Evolutionary conservation across 2,888 invertebrate genomes (phyloP).

Genomic region (Megaustenia siamemsis): DNA sequence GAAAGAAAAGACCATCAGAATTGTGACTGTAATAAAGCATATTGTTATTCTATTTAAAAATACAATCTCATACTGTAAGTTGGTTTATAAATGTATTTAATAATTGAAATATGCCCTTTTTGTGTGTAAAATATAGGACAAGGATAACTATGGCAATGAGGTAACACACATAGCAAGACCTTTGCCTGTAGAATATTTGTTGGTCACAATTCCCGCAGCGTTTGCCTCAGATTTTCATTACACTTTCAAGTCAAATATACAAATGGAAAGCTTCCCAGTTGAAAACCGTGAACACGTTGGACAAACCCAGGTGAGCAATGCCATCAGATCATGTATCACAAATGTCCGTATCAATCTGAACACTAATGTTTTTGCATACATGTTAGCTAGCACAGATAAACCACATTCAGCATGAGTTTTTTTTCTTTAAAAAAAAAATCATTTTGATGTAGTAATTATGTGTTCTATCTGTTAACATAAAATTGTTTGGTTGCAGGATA

Average conservation of each 20-base stretch:
- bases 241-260: constrained; percentile 85
- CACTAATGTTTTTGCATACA: too few species aligned
- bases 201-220: constrained; percentile 97
- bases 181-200: constrained; percentile 96
- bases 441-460: too few species aligned
- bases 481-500: too few species aligned
- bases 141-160: constrained; percentile 98
- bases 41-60: too few species aligned
- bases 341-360: too few species aligned
- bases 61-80: too few species aligned
- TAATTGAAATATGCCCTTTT: background rate
- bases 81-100: too few species aligned
- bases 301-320: constrained; percentile 78
- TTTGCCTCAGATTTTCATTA: constrained; percentile 89
- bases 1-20: background rate
- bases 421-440: too few species aligned
- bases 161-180: constrained; percentile 94
- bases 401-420: too few species aligned
- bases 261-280: constrained; percentile 86
- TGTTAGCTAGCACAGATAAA: too few species aligned
- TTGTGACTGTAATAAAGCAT: background rate
- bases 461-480: too few species aligned
- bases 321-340: too few species aligned
- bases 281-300: constrained; percentile 86
- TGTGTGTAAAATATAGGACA: constrained; percentile 86